phyloP scores from a whole-genome alignment of 2,797 vertebrate genomes.

The Clarias pachynema region DNA sequence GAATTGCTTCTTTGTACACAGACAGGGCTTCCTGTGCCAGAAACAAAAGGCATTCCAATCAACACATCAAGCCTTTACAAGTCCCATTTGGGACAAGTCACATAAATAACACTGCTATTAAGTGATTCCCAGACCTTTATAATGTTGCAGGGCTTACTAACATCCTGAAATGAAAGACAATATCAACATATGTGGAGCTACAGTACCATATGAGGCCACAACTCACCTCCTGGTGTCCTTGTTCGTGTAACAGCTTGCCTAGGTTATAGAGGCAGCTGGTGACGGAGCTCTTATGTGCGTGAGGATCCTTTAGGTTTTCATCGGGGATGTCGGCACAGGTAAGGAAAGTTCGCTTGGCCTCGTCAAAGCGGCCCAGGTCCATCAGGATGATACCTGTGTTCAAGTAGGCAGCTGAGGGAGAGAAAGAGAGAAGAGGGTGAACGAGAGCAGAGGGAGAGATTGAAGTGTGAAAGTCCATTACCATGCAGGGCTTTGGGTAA shows the following conservation, averaged over 20 bases:
- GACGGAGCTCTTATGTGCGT: constrained; percentile 97
- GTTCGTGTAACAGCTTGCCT: constrained; percentile 95
- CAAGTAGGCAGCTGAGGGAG: constrained; percentile 90
- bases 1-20: constrained; percentile 95
- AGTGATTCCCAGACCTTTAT: neutral
- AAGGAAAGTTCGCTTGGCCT: constrained; percentile 90
- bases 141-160: neutral
- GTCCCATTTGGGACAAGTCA: neutral
- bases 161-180: neutral
- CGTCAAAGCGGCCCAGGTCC: constrained; percentile 93
- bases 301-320: constrained; percentile 98
- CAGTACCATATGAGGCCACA: neutral
- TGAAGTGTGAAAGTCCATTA: constrained; percentile 51
- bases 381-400: constrained; percentile 98
- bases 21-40: constrained; percentile 88
- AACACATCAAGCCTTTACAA: constrained; percentile 2
- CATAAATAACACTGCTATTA: neutral
- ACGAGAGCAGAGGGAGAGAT: constrained; percentile 2
- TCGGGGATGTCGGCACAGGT: constrained; percentile 98
- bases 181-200: neutral
- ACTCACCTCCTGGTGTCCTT: constrained; percentile 92
- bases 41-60: constrained; percentile 32
- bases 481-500: constrained; percentile 62
- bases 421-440: neutral
- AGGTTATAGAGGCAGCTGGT: constrained; percentile 98